Evolutionary conservation across 1,140 invertebrate genomes (phyloP), one percentile per base, ranked within the genome.

Genomic region (Sminthurinus signatus): DNA sequence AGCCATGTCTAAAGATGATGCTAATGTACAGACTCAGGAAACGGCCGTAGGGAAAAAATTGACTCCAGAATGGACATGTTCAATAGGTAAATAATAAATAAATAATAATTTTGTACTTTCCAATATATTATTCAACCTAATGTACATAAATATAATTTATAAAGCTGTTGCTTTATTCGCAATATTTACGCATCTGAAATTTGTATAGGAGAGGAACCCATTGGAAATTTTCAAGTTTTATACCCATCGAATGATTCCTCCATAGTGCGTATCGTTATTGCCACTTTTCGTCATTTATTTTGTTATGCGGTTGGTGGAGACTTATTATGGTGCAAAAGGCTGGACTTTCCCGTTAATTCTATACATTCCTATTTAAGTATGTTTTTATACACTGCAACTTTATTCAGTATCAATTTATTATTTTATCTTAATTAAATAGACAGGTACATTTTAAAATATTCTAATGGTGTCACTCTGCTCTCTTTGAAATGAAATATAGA

Each of bases 191-290:
- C n/a, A n/a, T n/a, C n/a, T n/a, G n/a, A n/a, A n/a, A n/a, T n/a
- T n/a, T n/a, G n/a, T 71, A 75, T 91, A 12, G 88, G 88, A 1
- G 91, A 93, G 80, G 78, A 83, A 69, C 81, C 88, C 31, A 72
- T 85, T 32, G 84, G 67, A 19, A 54, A 69, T 29, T 64, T 72
- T 58, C 83, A 87, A 73, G 81, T 77, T 56, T 75, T 86, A 36
- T 82, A 79, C 2, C 80, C 85, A 62, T 73, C 79, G 51, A 76
- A 79, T n/a, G 81, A 81, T 52, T 77, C 78, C 29, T 39, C 62
- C 1, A 27, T 14, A 15, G 59, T 61, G n/a, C 29, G 65, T 19
- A n/a, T 72, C 28, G 48, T 72, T 28, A 39, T 72, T 27, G 58
- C 46, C 15, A 69, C 70, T 19, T 72, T 69, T 32, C 55, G 67